phyloP scores from a whole-genome alignment of 2,888 invertebrate species.

The Lapara coniferarum region DNA sequence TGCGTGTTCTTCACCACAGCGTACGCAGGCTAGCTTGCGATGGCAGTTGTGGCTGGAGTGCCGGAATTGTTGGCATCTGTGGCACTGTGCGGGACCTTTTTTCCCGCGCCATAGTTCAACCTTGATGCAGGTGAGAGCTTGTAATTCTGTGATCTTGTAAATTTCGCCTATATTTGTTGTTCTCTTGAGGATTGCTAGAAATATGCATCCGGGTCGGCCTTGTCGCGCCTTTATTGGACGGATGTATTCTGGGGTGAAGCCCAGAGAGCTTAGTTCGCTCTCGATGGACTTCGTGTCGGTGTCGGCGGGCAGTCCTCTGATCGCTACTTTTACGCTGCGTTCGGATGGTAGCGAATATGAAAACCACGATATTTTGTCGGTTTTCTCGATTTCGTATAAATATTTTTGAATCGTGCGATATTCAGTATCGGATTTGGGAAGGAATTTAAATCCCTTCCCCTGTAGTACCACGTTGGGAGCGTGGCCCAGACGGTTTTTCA shows the following conservation, averaged over 20 bases:
- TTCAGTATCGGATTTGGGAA: background rate
- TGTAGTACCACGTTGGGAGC: constrained; percentile 23
- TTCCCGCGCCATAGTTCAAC: constrained; percentile 34
- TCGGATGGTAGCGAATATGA: constrained; percentile 31
- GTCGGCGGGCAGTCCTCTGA: constrained; percentile 18
- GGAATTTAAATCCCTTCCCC: background rate
- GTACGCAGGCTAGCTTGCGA: constrained; percentile 28
- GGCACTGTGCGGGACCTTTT: constrained; percentile 33
- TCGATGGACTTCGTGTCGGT: background rate
- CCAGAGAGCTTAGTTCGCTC: background rate
- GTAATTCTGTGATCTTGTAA: background rate
- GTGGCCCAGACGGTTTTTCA: background rate
- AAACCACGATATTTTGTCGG: constrained; percentile 31
- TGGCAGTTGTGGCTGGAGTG: constrained; percentile 30
- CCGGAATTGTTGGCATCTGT: constrained; percentile 35
- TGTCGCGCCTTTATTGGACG: constrained; percentile 17
- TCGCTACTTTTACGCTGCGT: constrained; percentile 29
- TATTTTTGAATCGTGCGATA: constrained; percentile 29
- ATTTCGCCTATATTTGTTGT: too few relatives aligned
- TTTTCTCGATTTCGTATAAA: constrained; percentile 23
- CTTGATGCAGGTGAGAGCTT: constrained; percentile 29
- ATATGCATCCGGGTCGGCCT: background rate
- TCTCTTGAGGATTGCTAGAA: too few relatives aligned
- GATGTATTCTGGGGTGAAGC: constrained; percentile 14
- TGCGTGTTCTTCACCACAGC: constrained; percentile 27